Conservation (phyloP, 2,113 vertebrate genomes). For the Cairina moschata region DNA sequence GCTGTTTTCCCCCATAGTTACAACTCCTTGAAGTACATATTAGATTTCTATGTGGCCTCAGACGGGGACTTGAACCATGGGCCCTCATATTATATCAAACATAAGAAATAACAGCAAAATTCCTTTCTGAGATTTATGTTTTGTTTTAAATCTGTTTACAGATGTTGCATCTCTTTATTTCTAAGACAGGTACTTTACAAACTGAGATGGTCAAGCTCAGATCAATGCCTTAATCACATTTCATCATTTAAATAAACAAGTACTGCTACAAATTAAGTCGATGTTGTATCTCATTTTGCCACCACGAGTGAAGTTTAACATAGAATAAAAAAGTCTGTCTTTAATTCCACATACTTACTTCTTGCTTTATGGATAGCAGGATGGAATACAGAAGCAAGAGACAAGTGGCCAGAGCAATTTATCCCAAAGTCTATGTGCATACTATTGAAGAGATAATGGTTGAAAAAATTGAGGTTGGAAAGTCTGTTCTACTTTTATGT, state of each 20-base stretch:
- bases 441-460: neutral
- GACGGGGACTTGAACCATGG: neutral
- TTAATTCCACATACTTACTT: neutral
- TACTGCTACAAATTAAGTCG: neutral
- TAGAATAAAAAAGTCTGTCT: neutral
- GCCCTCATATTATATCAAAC: neutral
- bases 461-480: neutral
- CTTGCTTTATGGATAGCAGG: neutral
- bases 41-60: neutral
- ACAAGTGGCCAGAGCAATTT: neutral
- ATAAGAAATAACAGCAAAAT: slow-evolving; percentile 8
- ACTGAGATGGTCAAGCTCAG: neutral
- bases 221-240: neutral
- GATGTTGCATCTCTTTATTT: neutral
- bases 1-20: neutral
- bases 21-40: neutral
- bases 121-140: slow-evolving; percentile 11
- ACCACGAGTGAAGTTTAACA: neutral
- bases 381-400: neutral
- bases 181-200: neutral
- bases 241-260: neutral
- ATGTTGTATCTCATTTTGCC: neutral
- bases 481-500: neutral
- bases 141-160: neutral
- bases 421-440: too few species aligned